Evolutionary conservation across 35 echinoderm and acorn worm genomes (phyloP), one percentile per base, ranked within the genome.

Genomic region (Holothuria glaberrima): DNA sequence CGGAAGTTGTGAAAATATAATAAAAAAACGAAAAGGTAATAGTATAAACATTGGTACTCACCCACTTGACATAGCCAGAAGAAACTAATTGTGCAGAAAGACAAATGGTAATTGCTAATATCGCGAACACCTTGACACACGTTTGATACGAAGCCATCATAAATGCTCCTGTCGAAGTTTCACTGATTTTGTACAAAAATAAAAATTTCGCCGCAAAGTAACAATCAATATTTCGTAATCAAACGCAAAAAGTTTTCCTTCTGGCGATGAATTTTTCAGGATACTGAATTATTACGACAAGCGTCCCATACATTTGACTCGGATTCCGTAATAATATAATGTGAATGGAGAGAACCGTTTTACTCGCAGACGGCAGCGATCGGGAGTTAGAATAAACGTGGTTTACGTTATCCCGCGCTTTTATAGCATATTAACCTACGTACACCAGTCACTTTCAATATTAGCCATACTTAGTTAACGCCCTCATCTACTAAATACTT

Each of bases 351-450:
- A 54, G 80, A 59, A 9, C 36, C n/a, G 59, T 29, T 30, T 33
- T 22, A 83, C 50, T 45, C 28, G 80, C 80, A 60, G 80, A 83
- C 80, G 80, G 21, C 80, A 6, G 31, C 20, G 52, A 63, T 60
- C 22, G n/a, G 26, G 56, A 28, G 50, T 54, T 54, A 54, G 30
- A 60, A 60, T 61, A 24, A 60, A 44, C 32, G 45, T 30, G 14
- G 66, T 26, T 69, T 17, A 33, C 80, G 25, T 17, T 60, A 29
- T 83, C 52, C 80, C 80, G 52, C 80, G 20, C 56, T 83, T 81
- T 83, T 83, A 83, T 83, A 83, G 80, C 28, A 83, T 58, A 83
- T 83, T 83, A 83, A 63, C 56, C 80, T 60, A 29, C 80, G 52
- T 35, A 54, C 45, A 63, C 16, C 80, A 83, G 28, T 33, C 80